Conservation (phyloP, 2,888 invertebrate species). For the Buathra laborator region DNA sequence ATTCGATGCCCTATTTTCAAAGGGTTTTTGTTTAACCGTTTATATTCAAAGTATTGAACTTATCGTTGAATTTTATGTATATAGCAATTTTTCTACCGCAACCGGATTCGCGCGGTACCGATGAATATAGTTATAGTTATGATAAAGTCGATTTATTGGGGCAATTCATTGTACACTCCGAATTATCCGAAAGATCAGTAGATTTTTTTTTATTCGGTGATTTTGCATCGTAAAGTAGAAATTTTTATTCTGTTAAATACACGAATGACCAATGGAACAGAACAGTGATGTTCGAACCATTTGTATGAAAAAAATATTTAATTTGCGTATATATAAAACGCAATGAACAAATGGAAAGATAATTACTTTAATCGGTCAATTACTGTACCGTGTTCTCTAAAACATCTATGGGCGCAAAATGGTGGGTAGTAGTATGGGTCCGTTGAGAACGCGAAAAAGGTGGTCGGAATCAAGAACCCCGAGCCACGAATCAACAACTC, state of each 20-base stretch:
- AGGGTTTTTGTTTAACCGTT: no score
- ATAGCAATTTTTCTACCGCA: no score
- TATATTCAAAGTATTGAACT: no score
- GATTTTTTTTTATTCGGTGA: not conserved
- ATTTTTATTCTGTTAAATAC: not conserved
- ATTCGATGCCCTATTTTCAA: conserved; percentile 7
- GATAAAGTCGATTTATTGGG: no score
- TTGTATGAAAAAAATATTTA: not conserved
- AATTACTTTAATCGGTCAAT: not conserved
- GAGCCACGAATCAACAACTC: conserved; percentile 73
- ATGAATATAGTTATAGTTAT: no score
- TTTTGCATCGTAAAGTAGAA: not conserved
- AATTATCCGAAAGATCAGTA: not conserved
- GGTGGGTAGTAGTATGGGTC: no score
- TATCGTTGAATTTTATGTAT: no score
- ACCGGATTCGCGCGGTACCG: no score
- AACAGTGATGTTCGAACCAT: not conserved
- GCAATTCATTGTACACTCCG: not conserved
- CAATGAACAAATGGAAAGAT: not conserved
- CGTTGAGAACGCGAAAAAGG: no score
- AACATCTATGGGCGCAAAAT: no score
- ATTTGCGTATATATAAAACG: not conserved
- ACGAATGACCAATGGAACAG: not conserved
- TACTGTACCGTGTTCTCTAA: not conserved
- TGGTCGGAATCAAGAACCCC: conserved; percentile 66